Evolutionary conservation across 2,888 invertebrate genomes (phyloP).

Genomic region (Escarpia spicata): DNA sequence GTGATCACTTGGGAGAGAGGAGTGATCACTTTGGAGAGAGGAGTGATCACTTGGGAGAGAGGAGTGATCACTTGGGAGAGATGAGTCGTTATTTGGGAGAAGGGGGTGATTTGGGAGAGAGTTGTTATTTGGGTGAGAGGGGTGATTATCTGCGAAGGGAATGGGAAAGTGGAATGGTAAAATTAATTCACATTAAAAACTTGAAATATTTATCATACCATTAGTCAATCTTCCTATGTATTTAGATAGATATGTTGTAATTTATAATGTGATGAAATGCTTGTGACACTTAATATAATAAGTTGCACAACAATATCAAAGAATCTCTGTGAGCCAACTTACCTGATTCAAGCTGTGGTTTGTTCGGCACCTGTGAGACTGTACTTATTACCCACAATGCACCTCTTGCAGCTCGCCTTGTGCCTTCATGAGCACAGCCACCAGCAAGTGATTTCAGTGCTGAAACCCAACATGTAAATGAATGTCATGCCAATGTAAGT

Average conservation of each 20-base stretch:
- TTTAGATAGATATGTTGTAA: not conserved
- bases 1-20: too few species aligned
- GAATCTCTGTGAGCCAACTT: not conserved
- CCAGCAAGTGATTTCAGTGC: constrained; percentile 46
- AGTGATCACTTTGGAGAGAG: too few species aligned
- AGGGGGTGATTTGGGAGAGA: too few species aligned
- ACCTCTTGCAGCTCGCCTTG: constrained; percentile 56
- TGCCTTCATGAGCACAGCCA: constrained; percentile 42
- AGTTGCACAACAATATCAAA: not conserved
- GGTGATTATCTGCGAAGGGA: too few species aligned
- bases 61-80: too few species aligned
- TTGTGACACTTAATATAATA: not conserved
- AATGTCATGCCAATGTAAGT: not conserved
- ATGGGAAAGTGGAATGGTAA: too few species aligned
- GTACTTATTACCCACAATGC: constrained; percentile 55
- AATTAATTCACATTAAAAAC: too few species aligned
- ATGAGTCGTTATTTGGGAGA: too few species aligned
- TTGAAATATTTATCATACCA: too few species aligned
- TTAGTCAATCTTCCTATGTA: too few species aligned
- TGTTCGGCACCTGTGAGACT: constrained; percentile 23
- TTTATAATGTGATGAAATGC: not conserved
- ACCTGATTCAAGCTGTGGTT: constrained; percentile 20
- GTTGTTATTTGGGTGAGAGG: too few species aligned
- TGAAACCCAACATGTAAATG: constrained; percentile 31
- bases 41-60: too few species aligned